Evolutionary conservation across 2,888 invertebrate species (phyloP), one percentile per base, ranked within the genome.

Genomic region (Pterostichus madidus): DNA sequence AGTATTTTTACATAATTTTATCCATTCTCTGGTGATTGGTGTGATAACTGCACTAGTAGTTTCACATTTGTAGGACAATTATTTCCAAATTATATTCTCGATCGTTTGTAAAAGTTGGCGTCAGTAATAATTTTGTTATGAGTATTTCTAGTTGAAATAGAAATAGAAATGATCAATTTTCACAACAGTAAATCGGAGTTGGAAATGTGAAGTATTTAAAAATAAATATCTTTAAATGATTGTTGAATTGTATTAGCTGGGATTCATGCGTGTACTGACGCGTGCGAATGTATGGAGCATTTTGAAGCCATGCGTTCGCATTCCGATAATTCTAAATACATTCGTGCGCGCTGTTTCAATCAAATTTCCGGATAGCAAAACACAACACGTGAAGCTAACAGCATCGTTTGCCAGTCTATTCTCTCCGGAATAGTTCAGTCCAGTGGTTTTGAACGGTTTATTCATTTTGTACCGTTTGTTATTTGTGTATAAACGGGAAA

Each of bases 281-380:
- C 32, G 31, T 56, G 32, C 24, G 52, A 75, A 75, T 53, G 39
- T 39, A 68, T 35, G 46, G n/a, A 13, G 8, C 49, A 73, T 73
- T 73, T 73, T 15, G 71, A 17, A 52, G n/a, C 49, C 52, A 32
- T 31, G 31, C n/a, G 44, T 44, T 39, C 44, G 68, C 44, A 15
- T 52, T 15, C 7, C 31, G 32, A 79, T 79, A 79, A 79, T 79
- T 79, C 68, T 68, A 64, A 79, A 79, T 52, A 64, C 64, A 79
- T 79, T 79, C 68, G 32, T 64, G 31, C 75, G 75, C 24, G 64
- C 52, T 79, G 79, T 79, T 79, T 52, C 79, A 79, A 68, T 79
- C 44, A 79, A 79, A 79, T 79, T 79, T 64, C 17, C 52, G 35
- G 79, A 64, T 68, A 79, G 44, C 13, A 24, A 15, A 75, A 31